A percentile compares a stretch with the other conserved stretches of the same genome.
phyloP scores from a whole-genome alignment of 2,113 vertebrate genomes.

The Xiphophorus maculatus region DNA sequence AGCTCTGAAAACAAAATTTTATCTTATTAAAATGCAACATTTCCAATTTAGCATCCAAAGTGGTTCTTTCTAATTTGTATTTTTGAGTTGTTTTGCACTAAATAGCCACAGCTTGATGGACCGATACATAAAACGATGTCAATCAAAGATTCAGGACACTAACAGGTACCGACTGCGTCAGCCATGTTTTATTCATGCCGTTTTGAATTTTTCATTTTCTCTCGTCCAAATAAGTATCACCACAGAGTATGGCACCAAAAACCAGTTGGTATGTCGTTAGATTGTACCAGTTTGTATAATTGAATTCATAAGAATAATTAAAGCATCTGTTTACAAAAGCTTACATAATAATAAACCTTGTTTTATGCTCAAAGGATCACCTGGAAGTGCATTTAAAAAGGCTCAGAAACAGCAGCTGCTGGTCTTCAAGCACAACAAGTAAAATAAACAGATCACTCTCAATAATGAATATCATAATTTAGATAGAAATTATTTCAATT shows the following conservation, averaged over 20 bases:
- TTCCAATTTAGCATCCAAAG: conserved; percentile 58
- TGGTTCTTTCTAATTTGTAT: conserved; percentile 65
- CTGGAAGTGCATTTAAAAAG: neutral
- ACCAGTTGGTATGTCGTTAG: conserved; percentile 38
- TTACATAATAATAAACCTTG: conserved; percentile 27
- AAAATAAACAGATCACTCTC: neutral
- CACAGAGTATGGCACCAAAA: neutral
- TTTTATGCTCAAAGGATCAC: conserved; percentile 31
- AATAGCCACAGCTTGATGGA: conserved; percentile 68
- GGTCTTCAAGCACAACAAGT: neutral
- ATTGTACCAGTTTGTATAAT: conserved; percentile 53
- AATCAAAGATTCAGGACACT: conserved; percentile 75
- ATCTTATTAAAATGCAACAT: conserved; percentile 61
- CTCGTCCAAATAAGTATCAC: conserved; percentile 48
- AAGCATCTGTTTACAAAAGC: conserved; percentile 37
- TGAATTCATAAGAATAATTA: conserved; percentile 57
- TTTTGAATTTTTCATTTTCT: conserved; percentile 65
- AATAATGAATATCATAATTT: neutral
- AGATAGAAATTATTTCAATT: neutral
- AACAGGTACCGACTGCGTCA: conserved; percentile 66
- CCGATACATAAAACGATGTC: conserved; percentile 75
- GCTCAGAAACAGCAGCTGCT: neutral
- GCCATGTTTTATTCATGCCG: conserved; percentile 78
- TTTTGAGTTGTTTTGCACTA: conserved; percentile 51
- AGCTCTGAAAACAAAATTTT: conserved; percentile 55